Conservation (phyloP, 2,113 vertebrate species). For the Pithys albifrons region DNA sequence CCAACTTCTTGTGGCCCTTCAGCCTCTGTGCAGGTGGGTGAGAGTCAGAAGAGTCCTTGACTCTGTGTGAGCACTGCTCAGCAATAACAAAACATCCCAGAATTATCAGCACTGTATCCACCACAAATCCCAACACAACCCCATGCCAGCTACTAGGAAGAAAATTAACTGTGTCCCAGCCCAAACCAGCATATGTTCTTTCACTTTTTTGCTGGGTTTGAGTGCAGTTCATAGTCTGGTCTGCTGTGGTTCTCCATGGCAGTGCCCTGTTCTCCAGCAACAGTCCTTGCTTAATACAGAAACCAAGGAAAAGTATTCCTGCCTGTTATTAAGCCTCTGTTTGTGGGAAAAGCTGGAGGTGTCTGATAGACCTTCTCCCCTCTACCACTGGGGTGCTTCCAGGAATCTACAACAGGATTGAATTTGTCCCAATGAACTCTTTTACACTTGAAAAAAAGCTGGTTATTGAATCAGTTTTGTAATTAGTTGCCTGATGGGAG, state of each 20-base stretch:
- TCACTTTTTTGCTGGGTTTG: not conserved
- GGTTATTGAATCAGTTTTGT: not conserved
- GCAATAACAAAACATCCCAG: not conserved
- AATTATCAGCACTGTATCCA: not conserved
- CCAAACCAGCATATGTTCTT: not conserved
- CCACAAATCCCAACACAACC: not conserved
- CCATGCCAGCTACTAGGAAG: not conserved
- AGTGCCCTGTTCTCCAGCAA: not conserved
- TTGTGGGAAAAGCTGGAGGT: not conserved
- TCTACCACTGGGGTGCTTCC: not conserved
- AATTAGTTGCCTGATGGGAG: not conserved
- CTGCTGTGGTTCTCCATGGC: not conserved
- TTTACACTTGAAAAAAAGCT: not conserved
- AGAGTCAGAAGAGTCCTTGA: not conserved
- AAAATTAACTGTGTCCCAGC: not conserved
- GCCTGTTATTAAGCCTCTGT: accelerated
- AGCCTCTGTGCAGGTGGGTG: not conserved
- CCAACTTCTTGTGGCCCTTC: not conserved
- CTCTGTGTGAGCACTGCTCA: not conserved
- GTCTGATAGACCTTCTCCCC: not conserved
- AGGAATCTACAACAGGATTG: not conserved
- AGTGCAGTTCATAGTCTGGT: not conserved
- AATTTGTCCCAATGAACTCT: not conserved
- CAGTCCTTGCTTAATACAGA: not conserved
- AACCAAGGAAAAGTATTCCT: not conserved